Conservation (phyloP, 2,113 vertebrate species). For the Sterna hirundo region DNA sequence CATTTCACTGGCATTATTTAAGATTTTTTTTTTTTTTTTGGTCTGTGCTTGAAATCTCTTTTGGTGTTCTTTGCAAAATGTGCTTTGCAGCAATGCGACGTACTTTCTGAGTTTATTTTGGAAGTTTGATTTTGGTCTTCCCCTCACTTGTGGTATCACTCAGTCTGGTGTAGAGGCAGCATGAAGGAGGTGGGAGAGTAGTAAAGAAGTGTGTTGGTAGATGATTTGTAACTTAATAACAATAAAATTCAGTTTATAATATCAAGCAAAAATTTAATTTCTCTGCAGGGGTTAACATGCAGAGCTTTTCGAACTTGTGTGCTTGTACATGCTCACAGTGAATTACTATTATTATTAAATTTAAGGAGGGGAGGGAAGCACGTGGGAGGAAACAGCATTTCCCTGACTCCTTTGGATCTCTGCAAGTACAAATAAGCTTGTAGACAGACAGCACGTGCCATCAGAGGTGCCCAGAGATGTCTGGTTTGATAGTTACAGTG, state of each 20-base stretch:
- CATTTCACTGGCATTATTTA: background rate
- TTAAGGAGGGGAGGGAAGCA: background rate
- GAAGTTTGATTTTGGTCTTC: background rate
- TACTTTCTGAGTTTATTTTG: background rate
- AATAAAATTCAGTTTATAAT: background rate
- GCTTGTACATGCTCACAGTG: background rate
- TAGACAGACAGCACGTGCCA: background rate
- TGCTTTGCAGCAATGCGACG: background rate
- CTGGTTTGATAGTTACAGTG: background rate
- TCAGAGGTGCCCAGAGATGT: background rate
- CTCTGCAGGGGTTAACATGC: background rate
- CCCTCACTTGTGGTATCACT: background rate
- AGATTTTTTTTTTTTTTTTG: background rate
- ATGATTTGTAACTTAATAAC: background rate
- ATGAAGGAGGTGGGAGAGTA: background rate
- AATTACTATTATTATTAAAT: background rate
- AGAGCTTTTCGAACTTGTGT: background rate
- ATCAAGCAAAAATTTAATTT: background rate
- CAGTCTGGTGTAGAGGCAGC: background rate
- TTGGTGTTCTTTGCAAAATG: background rate
- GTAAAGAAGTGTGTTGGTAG: background rate
- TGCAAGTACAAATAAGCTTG: background rate
- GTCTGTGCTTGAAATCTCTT: background rate
- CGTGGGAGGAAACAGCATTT: background rate
- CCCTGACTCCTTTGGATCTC: background rate